These are phyloP conservation scores for Pao palembangensis DNA, from an alignment of 2,113 vertebrate species.

Conservation along the genomic window DNA sequence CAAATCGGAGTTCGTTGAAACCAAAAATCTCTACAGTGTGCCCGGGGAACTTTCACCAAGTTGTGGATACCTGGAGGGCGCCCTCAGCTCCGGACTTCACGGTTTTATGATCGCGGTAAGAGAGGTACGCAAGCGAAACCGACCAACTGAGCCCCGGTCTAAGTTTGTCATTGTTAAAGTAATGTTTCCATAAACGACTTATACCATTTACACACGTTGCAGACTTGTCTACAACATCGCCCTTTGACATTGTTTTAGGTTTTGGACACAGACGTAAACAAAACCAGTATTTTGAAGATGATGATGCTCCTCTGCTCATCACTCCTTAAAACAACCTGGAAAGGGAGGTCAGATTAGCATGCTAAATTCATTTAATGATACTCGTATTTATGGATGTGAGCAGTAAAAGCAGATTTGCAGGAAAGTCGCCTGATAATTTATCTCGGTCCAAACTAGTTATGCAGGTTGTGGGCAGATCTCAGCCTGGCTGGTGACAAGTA, in stretches of 20 bases:
- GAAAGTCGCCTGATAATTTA: constrained; percentile 29
- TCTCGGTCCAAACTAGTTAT: constrained; percentile 60
- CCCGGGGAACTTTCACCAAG: not conserved
- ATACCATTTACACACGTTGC: not conserved
- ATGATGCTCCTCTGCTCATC: constrained; percentile 21
- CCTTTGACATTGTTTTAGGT: not conserved
- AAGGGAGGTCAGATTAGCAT: constrained; percentile 27
- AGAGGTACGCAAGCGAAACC: constrained; percentile 56
- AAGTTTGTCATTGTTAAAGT: constrained; percentile 41
- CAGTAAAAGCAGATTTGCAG: constrained; percentile 19
- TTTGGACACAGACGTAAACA: not conserved
- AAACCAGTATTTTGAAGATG: not conserved
- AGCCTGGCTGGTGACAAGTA: constrained; percentile 47
- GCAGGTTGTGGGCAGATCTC: constrained; percentile 58
- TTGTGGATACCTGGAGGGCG: constrained; percentile 4
- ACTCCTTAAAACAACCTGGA: constrained; percentile 3
- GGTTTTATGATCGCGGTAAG: constrained; percentile 23
- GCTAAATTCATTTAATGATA: constrained; percentile 10
- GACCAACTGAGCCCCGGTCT: constrained; percentile 50
- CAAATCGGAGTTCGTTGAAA: not conserved
- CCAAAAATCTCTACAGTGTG: not conserved
- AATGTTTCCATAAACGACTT: not conserved
- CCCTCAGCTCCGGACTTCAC: constrained; percentile 27
- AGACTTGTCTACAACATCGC: not conserved
- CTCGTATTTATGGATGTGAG: not conserved